phyloP scores from a whole-genome alignment of 2,797 vertebrate species.

The Leontopithecus rosalia region DNA sequence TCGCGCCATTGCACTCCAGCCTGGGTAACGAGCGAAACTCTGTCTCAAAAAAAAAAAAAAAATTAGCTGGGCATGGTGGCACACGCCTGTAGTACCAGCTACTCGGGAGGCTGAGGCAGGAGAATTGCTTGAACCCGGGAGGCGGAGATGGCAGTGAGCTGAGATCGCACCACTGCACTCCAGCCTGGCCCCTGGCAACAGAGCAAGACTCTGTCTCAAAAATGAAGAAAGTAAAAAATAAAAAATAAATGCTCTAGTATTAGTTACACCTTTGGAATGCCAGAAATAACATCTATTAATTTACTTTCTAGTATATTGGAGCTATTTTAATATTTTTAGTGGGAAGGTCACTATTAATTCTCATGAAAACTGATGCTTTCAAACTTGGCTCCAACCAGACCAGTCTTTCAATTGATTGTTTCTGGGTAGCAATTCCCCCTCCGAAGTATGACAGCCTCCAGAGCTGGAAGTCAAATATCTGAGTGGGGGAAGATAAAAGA shows the following conservation, averaged over 20 bases:
- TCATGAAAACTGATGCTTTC: neutral
- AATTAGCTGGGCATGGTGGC: too few species aligned
- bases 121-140: too few species aligned
- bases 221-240: too few species aligned
- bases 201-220: too few species aligned
- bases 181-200: too few species aligned
- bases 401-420: neutral
- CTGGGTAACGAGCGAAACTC: too few species aligned
- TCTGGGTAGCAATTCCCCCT: neutral
- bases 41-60: too few species aligned
- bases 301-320: neutral
- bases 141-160: too few species aligned
- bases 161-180: too few species aligned
- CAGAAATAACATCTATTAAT: neutral
- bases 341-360: neutral
- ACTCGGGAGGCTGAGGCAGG: too few species aligned
- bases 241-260: neutral
- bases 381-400: neutral
- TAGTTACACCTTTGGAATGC: neutral
- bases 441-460: neutral
- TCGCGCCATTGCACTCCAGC: too few species aligned
- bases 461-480: neutral
- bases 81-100: too few species aligned
- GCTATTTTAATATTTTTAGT: neutral
- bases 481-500: neutral